These are phyloP conservation scores for Tipula confusa DNA, from an alignment of 2,888 invertebrate genomes.

Conservation along the genomic window DNA sequence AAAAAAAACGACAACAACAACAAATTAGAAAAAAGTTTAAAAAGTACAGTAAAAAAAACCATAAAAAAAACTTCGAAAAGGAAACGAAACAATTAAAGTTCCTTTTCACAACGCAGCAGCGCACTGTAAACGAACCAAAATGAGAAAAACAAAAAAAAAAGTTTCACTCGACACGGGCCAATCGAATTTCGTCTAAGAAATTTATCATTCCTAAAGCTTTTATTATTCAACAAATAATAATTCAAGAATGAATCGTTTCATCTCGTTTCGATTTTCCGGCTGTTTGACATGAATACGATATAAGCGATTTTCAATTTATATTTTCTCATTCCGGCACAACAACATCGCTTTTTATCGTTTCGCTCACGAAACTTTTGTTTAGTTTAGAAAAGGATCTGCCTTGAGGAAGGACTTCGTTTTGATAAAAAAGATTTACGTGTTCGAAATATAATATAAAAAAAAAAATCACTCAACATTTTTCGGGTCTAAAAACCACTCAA, in stretches of 20 bases:
- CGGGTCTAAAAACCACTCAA: not conserved
- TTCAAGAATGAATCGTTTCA: not conserved
- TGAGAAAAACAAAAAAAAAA: not conserved
- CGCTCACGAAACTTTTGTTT: not conserved
- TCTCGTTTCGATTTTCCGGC: not conserved
- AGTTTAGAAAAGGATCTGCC: not conserved
- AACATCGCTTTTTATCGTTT: not conserved
- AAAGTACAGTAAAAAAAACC: not conserved
- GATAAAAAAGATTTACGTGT: too few relatives aligned
- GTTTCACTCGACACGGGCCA: not conserved
- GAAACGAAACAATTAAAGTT: not conserved
- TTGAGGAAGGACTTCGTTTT: too few relatives aligned
- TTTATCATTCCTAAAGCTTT: not conserved
- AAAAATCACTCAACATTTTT: not conserved
- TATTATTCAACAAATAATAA: conserved; percentile 20
- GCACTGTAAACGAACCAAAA: not conserved
- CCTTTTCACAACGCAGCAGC: not conserved
- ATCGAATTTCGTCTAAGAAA: conserved; percentile 16
- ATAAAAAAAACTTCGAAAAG: too few relatives aligned
- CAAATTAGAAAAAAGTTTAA: conserved; percentile 12
- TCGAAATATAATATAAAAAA: not conserved
- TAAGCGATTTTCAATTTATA: not conserved
- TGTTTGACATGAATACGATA: not conserved
- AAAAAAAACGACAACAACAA: not conserved
- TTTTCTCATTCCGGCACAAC: not conserved